Evolutionary conservation across 2,888 invertebrate species (phyloP), one percentile per base, ranked within the genome.

Genomic region (Tenthredo amoena): DNA sequence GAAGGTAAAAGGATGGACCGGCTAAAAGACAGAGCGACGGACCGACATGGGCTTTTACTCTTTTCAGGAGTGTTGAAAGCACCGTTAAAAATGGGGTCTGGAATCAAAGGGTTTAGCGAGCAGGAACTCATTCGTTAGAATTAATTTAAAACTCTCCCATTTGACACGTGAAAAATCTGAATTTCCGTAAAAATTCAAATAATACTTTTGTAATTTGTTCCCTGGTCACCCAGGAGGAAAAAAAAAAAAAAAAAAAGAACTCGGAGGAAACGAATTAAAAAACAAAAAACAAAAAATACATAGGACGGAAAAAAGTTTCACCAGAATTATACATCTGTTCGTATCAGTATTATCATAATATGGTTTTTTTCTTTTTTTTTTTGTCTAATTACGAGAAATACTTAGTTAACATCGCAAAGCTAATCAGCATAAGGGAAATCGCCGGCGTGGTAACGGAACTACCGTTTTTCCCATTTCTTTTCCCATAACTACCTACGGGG

Each of bases 351-450:
- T 47, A 47, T 47, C 15, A 47, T 4, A 12, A 12, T 0, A 47
- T 47, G 47, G 47, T 12, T 47, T 12, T 47, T 47, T 47, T 0
- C 0, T 26, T 2, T 37, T 37, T n/a, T 31, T 40, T 12, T 12
- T 2, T 62, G 2, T 10, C 0, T 0, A 77, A 72, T 82, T 81
- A 85, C 26, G 85, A 82, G 40, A 43, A 71, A 26, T 85, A 58
- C 18, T 58, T 85, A 4, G 21, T n/a, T 12, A 85, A 0, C 9
- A 87, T 12, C 0, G 86, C 26, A 2, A 90, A 62, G 12, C 85
- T 85, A 12, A 87, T 72, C 40, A 91, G 76, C 4, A 86, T 85
- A 5, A 88, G 68, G 0, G 87, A 72, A 18, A 87, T 86, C 0
- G 87, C 83, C 10, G 85, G 85, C 1, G 77, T 15, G 37, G 77